Evolutionary conservation across 2,888 invertebrate species (phyloP).

Genomic region (Encarsia formosa): DNA sequence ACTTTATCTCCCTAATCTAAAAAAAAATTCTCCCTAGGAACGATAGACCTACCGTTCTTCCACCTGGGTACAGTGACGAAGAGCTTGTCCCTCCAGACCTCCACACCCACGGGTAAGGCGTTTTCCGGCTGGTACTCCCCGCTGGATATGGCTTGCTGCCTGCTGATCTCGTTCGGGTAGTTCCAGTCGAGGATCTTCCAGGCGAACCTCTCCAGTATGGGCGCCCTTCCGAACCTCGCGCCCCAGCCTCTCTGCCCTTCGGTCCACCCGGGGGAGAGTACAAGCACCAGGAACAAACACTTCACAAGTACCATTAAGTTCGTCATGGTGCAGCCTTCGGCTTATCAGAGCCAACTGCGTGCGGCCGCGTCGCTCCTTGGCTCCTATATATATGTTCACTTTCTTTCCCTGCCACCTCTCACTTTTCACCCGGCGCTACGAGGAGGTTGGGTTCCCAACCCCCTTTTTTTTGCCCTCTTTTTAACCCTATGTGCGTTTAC

Average conservation of each 20-base stretch:
- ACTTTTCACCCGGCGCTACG: too few relatives aligned
- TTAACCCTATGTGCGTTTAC: too few relatives aligned
- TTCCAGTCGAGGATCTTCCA: slow-evolving; percentile 77
- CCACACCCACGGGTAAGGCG: slow-evolving; percentile 77
- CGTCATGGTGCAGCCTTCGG: too few relatives aligned
- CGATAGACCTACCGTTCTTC: slow-evolving; percentile 62
- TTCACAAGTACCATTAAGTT: too few relatives aligned
- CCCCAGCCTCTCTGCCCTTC: slow-evolving; percentile 28
- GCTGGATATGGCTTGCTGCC: slow-evolving; percentile 61
- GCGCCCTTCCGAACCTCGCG: slow-evolving; percentile 43
- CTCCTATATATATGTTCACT: slow-evolving; percentile 11
- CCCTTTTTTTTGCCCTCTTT: too few relatives aligned
- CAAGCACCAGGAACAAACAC: too few relatives aligned
- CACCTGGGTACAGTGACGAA: slow-evolving; percentile 80
- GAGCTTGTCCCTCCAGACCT: slow-evolving; percentile 75
- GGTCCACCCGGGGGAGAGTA: too few relatives aligned
- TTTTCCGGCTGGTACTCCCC: slow-evolving; percentile 72
- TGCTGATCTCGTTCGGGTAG: slow-evolving; percentile 62
- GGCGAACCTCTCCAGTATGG: slow-evolving; percentile 66
- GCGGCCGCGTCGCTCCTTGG: neutral
- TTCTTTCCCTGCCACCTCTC: neutral
- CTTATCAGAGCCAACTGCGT: too few relatives aligned
- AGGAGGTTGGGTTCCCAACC: too few relatives aligned
- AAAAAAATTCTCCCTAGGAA: neutral
- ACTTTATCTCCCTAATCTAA: too few relatives aligned